A percentile compares a stretch with the other conserved stretches of the same genome.
These are phyloP conservation scores for Typhlichthys subterraneus DNA, from an alignment of 2,797 vertebrate species.

Conservation along the genomic window DNA sequence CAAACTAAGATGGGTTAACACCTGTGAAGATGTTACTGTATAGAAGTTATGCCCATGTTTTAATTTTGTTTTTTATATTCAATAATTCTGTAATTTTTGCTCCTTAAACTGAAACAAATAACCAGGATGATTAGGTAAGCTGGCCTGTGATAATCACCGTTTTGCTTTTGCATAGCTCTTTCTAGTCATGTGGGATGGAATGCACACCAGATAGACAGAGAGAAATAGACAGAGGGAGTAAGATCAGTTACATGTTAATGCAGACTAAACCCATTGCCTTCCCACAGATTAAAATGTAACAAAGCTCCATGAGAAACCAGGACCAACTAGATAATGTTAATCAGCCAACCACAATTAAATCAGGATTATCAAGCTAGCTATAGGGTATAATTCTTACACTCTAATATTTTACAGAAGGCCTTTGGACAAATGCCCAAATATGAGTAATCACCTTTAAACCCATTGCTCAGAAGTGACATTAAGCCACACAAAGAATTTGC, in stretches of 20 bases:
- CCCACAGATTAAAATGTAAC: slow-evolving; percentile 38
- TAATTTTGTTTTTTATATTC: neutral
- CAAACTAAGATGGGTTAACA: neutral
- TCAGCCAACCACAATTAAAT: slow-evolving; percentile 71
- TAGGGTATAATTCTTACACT: slow-evolving; percentile 33
- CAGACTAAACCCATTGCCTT: slow-evolving; percentile 47
- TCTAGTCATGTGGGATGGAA: neutral
- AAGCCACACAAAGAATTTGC: slow-evolving; percentile 69
- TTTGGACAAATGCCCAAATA: slow-evolving; percentile 70
- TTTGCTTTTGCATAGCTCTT: too few relatives aligned
- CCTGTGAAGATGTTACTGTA: neutral
- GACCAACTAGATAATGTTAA: slow-evolving; percentile 57
- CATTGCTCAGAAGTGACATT: slow-evolving; percentile 67
- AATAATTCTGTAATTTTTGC: neutral
- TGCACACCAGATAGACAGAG: slow-evolving; percentile 2
- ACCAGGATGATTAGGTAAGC: slow-evolving; percentile 16
- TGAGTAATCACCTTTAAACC: slow-evolving; percentile 57
- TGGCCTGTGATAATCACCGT: slow-evolving; percentile 26
- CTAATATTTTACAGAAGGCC: slow-evolving; percentile 54
- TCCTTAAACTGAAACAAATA: slow-evolving; percentile 16
- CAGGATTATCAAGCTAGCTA: slow-evolving; percentile 64
- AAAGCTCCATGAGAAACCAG: slow-evolving; percentile 60
- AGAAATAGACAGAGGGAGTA: slow-evolving; percentile 36
- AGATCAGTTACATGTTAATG: slow-evolving; percentile 62
- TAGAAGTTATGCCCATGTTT: too few relatives aligned